These are phyloP conservation scores for Phalera bucephala DNA, from an alignment of 2,888 invertebrate species.

Conservation along the genomic window DNA sequence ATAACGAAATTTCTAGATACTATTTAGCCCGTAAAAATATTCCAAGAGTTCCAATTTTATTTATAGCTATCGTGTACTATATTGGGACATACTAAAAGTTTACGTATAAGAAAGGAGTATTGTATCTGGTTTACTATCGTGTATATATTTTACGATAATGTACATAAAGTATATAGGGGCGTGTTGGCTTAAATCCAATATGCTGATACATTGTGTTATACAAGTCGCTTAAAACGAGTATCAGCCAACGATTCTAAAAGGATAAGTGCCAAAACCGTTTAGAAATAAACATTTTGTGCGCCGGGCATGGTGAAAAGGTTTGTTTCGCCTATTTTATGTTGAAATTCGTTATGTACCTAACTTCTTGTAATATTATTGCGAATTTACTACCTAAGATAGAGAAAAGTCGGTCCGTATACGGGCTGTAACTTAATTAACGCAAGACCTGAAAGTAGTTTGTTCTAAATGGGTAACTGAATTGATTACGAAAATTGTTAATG, in stretches of 20 bases:
- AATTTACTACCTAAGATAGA: too few relatives aligned
- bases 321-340: too few relatives aligned
- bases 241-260: conserved; percentile 26
- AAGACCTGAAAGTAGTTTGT: too few relatives aligned
- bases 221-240: conserved; percentile 30
- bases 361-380: too few relatives aligned
- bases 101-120: neutral
- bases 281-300: conserved; percentile 32
- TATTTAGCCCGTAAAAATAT: too few relatives aligned
- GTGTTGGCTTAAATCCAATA: conserved; percentile 47
- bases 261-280: conserved; percentile 40
- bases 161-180: conserved; percentile 9
- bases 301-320: neutral
- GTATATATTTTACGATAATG: conserved; percentile 14
- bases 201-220: conserved; percentile 38
- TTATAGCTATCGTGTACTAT: neutral
- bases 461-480: too few relatives aligned
- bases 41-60: neutral
- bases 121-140: conserved; percentile 4
- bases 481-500: too few relatives aligned
- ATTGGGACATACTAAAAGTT: neutral
- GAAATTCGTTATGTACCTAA: too few relatives aligned
- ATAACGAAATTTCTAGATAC: too few relatives aligned
- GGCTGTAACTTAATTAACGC: too few relatives aligned
- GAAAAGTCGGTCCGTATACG: too few relatives aligned